Evolutionary conservation across 37 sponge, comb jelly and placozoan genomes (phyloP), one percentile per base, ranked within the genome.

Genomic region (Hexactinellida sp.): DNA sequence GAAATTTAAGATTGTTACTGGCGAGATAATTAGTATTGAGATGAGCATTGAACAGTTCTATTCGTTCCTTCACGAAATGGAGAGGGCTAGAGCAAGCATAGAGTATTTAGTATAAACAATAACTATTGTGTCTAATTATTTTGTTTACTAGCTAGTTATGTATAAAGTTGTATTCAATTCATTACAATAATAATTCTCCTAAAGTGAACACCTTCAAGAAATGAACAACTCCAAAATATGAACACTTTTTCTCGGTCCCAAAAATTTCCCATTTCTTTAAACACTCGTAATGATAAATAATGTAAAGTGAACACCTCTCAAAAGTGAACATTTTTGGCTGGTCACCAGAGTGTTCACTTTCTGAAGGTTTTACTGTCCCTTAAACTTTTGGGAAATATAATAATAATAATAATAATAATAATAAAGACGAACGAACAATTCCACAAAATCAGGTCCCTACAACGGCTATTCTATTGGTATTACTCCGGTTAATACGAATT

Each of bases 21-120:
- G 63, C n/a, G 63, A 63, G 30, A 63, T 63, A 32, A 63, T 63
- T n/a, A 63, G 28, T 28, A 63, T 63, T 63, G 97, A 96, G 54
- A 47, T 96, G 87, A 94, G 89, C 82, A 86, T 96, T 0, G 93
- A 90, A 0, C 97, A 96, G 88, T 96, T 96, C 86, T 96, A 96
- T 76, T 85, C 88, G 0, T 96, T 96, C 54, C 88, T 96, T 9
- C 97, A 96, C 76, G 94, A 96, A 84, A 96, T 96, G 97, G 97
- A 96, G 85, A 94, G 88, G 82, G 97, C 93, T 0, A 92, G 91
- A 87, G 85, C 94, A 0, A 92, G 91, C n/a, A 37, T 96, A 51
- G 97, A 96, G 10, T 94, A 90, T 88, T 84, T 96, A 13, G 91
- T 90, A 38, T 96, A 84, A 39, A 24, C 3, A 24, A 85, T 41